These are phyloP conservation scores for Drosophila mimica DNA, from an alignment of 2,888 invertebrate genomes.

Conservation along the genomic window DNA sequence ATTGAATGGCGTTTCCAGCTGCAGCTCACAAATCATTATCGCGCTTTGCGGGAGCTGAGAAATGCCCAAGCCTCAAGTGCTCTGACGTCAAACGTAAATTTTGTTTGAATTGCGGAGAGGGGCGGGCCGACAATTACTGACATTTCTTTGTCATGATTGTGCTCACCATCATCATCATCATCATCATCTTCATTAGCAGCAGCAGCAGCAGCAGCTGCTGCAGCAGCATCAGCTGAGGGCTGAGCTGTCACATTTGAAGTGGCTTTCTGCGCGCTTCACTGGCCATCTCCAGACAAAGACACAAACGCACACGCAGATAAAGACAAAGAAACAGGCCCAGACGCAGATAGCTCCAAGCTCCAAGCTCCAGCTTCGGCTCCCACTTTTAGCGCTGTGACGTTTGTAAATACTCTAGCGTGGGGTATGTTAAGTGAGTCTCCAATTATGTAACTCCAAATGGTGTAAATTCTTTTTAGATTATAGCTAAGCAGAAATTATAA, in stretches of 20 bases:
- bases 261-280: constrained; percentile 56
- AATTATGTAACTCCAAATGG: neutral
- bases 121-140: constrained; percentile 28
- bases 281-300: constrained; percentile 53
- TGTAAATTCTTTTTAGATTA: neutral
- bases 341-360: constrained; percentile 26
- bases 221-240: constrained; percentile 4
- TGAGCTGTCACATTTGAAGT: constrained; percentile 22
- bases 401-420: constrained; percentile 25
- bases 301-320: constrained; percentile 9
- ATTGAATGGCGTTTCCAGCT: constrained; percentile 37
- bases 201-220: neutral
- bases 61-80: constrained; percentile 51
- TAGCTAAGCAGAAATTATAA: neutral
- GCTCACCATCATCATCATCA: constrained; percentile 15
- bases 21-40: constrained; percentile 40
- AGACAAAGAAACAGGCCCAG: constrained; percentile 40
- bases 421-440: neutral
- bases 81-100: constrained; percentile 65
- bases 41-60: constrained; percentile 38
- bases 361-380: constrained; percentile 27
- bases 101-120: constrained; percentile 8
- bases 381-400: constrained; percentile 32
- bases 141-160: constrained; percentile 70
- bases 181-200: constrained; percentile 3